These are phyloP conservation scores for Boloria selene DNA, from an alignment of 2,888 invertebrate species.

Conservation along the genomic window DNA sequence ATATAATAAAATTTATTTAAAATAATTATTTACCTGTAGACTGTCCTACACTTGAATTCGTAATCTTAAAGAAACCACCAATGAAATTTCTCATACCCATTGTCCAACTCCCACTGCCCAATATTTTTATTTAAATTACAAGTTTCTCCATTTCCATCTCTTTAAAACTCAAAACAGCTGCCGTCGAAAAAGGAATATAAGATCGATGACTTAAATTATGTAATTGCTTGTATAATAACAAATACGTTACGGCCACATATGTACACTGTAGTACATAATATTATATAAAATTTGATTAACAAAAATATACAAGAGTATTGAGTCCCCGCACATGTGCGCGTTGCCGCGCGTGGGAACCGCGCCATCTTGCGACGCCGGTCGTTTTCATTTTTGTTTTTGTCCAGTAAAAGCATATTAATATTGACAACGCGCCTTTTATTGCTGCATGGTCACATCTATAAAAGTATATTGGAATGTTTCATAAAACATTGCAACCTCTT, in stretches of 20 bases:
- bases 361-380: conserved; percentile 60
- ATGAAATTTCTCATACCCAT: too few relatives aligned
- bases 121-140: too few relatives aligned
- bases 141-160: too few relatives aligned
- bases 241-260: not conserved
- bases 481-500: conserved; percentile 10
- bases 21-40: too few relatives aligned
- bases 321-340: conserved; percentile 67
- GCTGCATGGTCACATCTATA: conserved; percentile 17
- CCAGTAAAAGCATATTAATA: conserved; percentile 53
- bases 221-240: too few relatives aligned
- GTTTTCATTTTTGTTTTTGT: conserved; percentile 61
- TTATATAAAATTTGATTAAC: conserved; percentile 34
- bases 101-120: too few relatives aligned
- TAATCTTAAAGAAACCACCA: too few relatives aligned
- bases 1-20: too few relatives aligned
- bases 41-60: too few relatives aligned
- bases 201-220: too few relatives aligned
- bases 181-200: too few relatives aligned
- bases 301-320: conserved; percentile 62
- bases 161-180: too few relatives aligned
- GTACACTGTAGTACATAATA: not conserved
- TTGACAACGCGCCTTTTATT: conserved; percentile 37
- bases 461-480: conserved; percentile 22
- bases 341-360: conserved; percentile 69